Percentiles rank a stretch among this genome's conserved stretches.
These are phyloP conservation scores for Clarias pachynema DNA, from an alignment of 2,797 vertebrate species.

Conservation along the genomic window DNA sequence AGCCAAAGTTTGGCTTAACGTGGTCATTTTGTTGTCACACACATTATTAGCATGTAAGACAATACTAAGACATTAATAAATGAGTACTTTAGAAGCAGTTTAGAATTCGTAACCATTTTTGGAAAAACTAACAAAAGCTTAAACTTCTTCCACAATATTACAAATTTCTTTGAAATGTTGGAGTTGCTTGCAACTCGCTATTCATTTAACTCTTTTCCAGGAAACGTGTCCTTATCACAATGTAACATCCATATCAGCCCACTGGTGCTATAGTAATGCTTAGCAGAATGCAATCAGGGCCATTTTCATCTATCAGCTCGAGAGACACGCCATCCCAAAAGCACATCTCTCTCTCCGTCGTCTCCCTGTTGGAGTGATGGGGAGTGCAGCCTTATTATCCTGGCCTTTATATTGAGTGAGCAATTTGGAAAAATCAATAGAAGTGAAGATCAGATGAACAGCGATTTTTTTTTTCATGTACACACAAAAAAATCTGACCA, in stretches of 20 bases:
- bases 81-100: background rate
- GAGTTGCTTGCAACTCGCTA: background rate
- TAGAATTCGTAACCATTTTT: background rate
- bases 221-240: background rate
- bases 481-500: background rate
- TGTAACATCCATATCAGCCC: background rate
- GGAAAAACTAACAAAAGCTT: background rate
- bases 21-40: background rate
- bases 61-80: background rate
- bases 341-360: conserved; percentile 16
- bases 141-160: background rate
- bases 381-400: conserved; percentile 15
- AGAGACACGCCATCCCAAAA: background rate
- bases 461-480: background rate
- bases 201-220: background rate
- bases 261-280: background rate
- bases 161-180: background rate
- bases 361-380: background rate
- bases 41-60: background rate
- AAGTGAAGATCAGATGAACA: conserved; percentile 21
- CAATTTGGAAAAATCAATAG: conserved; percentile 48
- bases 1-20: too few relatives aligned
- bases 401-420: conserved; percentile 36
- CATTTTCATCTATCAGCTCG: conserved; percentile 16
- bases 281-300: conserved; percentile 16